Evolutionary conservation across 2,888 invertebrate species (phyloP), one percentile per base, ranked within the genome.

Genomic region (Maniola hyperantus): DNA sequence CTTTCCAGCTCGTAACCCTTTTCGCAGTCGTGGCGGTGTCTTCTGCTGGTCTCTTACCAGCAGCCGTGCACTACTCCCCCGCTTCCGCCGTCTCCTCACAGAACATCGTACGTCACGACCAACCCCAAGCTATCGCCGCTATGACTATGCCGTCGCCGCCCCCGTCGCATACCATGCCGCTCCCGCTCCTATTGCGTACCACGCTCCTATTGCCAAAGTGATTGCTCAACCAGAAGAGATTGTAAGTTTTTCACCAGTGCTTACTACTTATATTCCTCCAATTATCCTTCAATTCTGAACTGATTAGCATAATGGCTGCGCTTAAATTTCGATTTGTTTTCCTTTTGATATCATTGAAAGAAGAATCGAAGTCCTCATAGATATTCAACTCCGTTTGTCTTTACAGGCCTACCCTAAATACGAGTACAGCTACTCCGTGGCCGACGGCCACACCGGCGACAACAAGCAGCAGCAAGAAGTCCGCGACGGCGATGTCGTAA

Each of bases 371-470:
- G 10, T 39, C 10, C 39, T 20, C 42, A 7, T 44, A 13, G 7
- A 5, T 33, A 42, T 55, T 26, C 68, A 7, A 6, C 42, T 6
- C 62, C 51, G 18, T 11, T 39, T 39, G 8, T 11, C 10, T 39
- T 2, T 2, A 6, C 74, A 84, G 84, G 77, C 81, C 2, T 74
- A 83, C 80, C 87, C 87, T 65, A 82, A 85, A 75, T 88, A 88
- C 79, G 86, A 89, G 75, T 93, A 86, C 84, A 85, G 82, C 68
- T 93, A 93, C 81, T 89, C 91, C 55, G 91, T 93, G 6, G 84
- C 89, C 73, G 93, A 93, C 77, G 86, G 86, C 42, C 89, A 92
- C 81, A 89, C 92, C 76, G 93, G 93, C 57, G 93, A 93, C 84
- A 84, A 87, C 80, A 92, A 93, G 81, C 83, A 85, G 71, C 92